A percentile compares a stretch with the other conserved stretches of the same genome.
Evolutionary conservation across 2,888 invertebrate genomes (phyloP).

Genomic region (Melinaea menophilus): DNA sequence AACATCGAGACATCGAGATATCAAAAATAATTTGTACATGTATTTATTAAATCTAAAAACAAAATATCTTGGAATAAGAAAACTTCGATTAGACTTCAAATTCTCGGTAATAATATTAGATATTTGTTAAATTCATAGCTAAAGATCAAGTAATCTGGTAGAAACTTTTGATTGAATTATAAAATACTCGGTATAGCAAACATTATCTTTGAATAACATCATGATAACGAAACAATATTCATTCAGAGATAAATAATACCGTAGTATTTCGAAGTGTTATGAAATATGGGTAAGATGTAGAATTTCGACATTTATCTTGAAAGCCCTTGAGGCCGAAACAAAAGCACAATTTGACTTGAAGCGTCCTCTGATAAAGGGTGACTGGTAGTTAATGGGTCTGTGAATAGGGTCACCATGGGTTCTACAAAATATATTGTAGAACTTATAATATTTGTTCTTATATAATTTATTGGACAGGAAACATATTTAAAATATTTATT

Average conservation of each 20-base stretch:
- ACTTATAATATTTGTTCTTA: too few relatives aligned
- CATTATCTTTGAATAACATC: neutral
- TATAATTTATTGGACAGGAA: too few relatives aligned
- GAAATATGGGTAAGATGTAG: constrained; percentile 16
- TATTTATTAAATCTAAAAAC: too few relatives aligned
- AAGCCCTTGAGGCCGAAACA: constrained; percentile 26
- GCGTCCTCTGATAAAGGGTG: constrained; percentile 45
- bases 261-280: neutral
- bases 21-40: too few relatives aligned
- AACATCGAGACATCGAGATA: too few relatives aligned
- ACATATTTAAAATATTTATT: too few relatives aligned
- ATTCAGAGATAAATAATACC: constrained; percentile 4
- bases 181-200: neutral
- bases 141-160: too few relatives aligned
- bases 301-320: constrained; percentile 27
- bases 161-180: too few relatives aligned
- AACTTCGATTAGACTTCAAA: too few relatives aligned
- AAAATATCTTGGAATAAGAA: too few relatives aligned
- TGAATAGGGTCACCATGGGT: constrained; percentile 30
- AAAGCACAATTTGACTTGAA: constrained; percentile 33
- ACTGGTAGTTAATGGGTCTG: constrained; percentile 42
- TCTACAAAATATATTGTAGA: neutral
- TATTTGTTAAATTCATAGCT: too few relatives aligned
- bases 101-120: too few relatives aligned
- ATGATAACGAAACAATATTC: neutral